Evolutionary conservation across 2,113 vertebrate genomes (phyloP).

Genomic region (Sapajus apella): DNA sequence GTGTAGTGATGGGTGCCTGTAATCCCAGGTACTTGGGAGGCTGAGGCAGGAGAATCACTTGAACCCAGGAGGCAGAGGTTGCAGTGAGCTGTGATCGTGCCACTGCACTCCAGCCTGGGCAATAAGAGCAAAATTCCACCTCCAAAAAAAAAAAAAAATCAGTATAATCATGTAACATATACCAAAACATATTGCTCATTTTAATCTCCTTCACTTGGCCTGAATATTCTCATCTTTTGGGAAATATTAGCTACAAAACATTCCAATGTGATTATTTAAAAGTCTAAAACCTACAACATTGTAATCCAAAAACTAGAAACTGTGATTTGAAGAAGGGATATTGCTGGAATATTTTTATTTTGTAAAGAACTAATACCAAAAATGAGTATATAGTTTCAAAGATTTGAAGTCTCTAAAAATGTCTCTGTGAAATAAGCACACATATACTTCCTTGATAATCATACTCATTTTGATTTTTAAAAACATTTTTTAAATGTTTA

Average conservation of each 20-base stretch:
- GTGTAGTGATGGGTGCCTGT: too few species aligned
- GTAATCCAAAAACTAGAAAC: slow-evolving; percentile 66
- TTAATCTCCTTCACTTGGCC: slow-evolving; percentile 31
- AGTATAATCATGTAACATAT: slow-evolving; percentile 65
- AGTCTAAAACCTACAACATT: slow-evolving; percentile 62
- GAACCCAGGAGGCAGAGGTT: too few species aligned
- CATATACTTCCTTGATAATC: not conserved
- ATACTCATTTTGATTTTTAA: not conserved
- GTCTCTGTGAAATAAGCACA: not conserved
- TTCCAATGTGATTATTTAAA: slow-evolving; percentile 74
- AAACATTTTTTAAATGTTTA: not conserved
- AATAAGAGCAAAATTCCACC: too few species aligned
- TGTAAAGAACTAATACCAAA: slow-evolving; percentile 8
- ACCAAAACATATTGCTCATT: slow-evolving; percentile 56
- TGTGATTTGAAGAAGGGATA: slow-evolving; percentile 60
- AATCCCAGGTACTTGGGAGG: too few species aligned
- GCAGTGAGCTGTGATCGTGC: too few species aligned
- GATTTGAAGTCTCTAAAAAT: not conserved
- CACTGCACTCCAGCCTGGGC: too few species aligned
- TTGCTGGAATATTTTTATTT: slow-evolving; percentile 63
- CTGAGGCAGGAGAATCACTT: too few species aligned
- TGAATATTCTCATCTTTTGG: slow-evolving; percentile 63
- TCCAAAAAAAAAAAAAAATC: not conserved
- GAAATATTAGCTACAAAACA: slow-evolving; percentile 71
- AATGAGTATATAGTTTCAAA: slow-evolving; percentile 55